A percentile compares a stretch with the other conserved stretches of the same genome.
phyloP scores from a whole-genome alignment of 30 jellyfish, hydroid and myxozoan species.

The Hydractinia symbiolongicarpus region DNA sequence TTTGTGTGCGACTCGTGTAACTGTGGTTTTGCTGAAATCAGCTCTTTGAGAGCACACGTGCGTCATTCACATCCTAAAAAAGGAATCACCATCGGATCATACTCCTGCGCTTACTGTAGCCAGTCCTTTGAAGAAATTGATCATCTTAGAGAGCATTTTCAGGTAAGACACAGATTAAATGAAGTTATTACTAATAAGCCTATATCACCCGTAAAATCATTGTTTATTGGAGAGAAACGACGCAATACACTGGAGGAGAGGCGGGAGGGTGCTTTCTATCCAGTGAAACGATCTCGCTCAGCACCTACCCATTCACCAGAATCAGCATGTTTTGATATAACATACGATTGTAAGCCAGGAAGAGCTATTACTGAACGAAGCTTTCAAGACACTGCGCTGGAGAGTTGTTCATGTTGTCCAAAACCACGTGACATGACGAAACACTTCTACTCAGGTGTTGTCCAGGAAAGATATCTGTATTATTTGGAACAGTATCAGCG shows the following conservation, averaged over 20 bases:
- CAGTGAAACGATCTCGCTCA: neutral
- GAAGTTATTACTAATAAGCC: neutral
- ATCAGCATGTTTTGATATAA: too few species aligned
- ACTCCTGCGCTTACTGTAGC: slow-evolving; percentile 74
- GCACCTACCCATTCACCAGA: neutral
- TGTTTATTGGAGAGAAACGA: neutral
- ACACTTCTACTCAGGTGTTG: neutral
- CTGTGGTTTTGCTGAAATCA: slow-evolving; percentile 77
- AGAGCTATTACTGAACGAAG: too few species aligned
- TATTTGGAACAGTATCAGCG: slow-evolving; percentile 17
- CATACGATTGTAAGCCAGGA: too few species aligned
- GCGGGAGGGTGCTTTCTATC: too few species aligned
- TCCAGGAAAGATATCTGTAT: slow-evolving; percentile 3
- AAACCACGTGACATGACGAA: neutral
- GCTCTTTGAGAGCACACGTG: slow-evolving; percentile 88
- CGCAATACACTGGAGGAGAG: neutral
- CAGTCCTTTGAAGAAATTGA: slow-evolving; percentile 39
- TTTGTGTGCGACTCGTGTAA: slow-evolving; percentile 81
- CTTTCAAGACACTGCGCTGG: too few species aligned
- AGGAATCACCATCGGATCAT: slow-evolving; percentile 54
- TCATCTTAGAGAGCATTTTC: slow-evolving; percentile 45
- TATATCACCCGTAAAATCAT: neutral
- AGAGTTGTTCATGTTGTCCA: too few species aligned
- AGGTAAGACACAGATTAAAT: neutral
- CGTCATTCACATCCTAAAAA: slow-evolving; percentile 94